Conservation (phyloP, 30 jellyfish, hydroid and myxozoan species). For the Pelagia noctiluca region DNA sequence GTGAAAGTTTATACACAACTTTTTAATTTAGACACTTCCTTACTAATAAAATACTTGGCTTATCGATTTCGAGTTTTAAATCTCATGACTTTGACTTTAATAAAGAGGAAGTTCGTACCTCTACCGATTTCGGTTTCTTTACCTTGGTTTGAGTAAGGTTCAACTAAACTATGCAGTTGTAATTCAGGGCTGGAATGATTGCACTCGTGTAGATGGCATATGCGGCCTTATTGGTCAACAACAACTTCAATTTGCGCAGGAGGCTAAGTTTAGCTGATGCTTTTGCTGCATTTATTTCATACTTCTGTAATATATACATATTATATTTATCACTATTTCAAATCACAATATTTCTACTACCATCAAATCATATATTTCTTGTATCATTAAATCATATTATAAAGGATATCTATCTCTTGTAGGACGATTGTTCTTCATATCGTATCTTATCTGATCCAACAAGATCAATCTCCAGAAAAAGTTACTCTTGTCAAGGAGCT, state of each 20-base stretch:
- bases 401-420: too few species aligned
- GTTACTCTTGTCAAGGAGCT: too few species aligned
- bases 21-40: slow-evolving; percentile 38
- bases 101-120: slow-evolving; percentile 63
- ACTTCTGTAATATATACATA: too few species aligned
- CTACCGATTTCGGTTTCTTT: slow-evolving; percentile 42
- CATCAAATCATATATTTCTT: too few species aligned
- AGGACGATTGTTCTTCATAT: too few species aligned
- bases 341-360: too few species aligned
- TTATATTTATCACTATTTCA: too few species aligned
- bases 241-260: slow-evolving; percentile 65
- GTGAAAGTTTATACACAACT: slow-evolving; percentile 65
- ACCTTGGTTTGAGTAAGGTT: slow-evolving; percentile 53
- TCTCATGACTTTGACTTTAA: slow-evolving; percentile 31
- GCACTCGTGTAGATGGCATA: slow-evolving; percentile 62
- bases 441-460: too few species aligned
- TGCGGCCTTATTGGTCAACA: slow-evolving; percentile 60
- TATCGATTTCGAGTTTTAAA: slow-evolving; percentile 54
- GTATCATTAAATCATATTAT: too few species aligned
- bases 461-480: too few species aligned
- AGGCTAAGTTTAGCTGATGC: slow-evolving; percentile 72
- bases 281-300: too few species aligned
- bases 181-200: slow-evolving; percentile 62
- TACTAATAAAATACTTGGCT: slow-evolving; percentile 56
- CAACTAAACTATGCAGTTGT: slow-evolving; percentile 73